Evolutionary conservation across 1,140 invertebrate species (phyloP).

Genomic region (Lepidurus arcticus): DNA sequence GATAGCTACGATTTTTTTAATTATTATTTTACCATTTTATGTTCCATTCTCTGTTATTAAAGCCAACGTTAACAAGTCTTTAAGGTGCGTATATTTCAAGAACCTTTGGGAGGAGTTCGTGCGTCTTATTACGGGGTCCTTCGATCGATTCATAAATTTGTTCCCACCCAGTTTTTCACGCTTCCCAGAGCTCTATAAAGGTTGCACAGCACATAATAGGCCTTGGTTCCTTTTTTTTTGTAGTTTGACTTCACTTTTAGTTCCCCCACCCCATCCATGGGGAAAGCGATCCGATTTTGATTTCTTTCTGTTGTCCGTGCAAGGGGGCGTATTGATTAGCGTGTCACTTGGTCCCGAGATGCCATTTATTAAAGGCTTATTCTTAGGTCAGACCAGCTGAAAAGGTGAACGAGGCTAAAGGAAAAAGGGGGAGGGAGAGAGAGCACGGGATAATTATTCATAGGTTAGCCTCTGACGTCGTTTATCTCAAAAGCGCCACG

Average conservation of each 20-base stretch:
- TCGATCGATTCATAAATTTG: too few species aligned
- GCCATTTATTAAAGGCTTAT: slow-evolving; percentile 22
- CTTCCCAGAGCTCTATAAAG: too few species aligned
- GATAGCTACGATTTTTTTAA: too few species aligned
- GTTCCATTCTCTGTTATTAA: too few species aligned
- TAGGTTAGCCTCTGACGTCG: slow-evolving; percentile 20
- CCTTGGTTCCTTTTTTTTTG: neutral
- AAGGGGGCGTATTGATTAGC: neutral
- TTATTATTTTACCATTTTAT: too few species aligned
- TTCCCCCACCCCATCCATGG: neutral
- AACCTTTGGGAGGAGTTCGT: too few species aligned
- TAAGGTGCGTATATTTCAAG: too few species aligned
- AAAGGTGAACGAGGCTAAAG: neutral
- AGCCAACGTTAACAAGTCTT: too few species aligned
- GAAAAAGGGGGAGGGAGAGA: neutral
- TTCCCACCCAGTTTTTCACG: too few species aligned
- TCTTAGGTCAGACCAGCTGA: slow-evolving; percentile 17
- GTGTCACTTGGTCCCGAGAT: slow-evolving; percentile 20
- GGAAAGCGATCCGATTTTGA: neutral
- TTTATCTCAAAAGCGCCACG: neutral
- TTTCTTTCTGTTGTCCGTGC: slow-evolving; percentile 7
- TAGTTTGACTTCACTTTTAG: neutral
- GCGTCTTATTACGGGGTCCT: too few species aligned
- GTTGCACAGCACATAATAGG: neutral
- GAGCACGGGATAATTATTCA: neutral